Conservation (phyloP, 2,888 invertebrate species). For the Acanthoscelides obtectus region DNA sequence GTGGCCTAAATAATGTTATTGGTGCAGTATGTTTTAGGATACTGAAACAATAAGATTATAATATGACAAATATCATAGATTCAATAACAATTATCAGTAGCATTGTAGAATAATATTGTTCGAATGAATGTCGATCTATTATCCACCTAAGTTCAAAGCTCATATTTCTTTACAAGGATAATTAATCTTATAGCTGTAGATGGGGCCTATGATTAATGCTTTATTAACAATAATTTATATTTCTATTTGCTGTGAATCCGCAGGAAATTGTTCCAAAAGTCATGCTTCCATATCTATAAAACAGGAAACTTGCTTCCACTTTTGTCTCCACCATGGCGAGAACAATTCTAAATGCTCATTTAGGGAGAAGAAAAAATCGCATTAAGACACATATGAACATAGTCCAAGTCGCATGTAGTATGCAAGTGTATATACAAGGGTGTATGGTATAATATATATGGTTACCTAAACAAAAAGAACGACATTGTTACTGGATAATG, state of each 20-base stretch:
- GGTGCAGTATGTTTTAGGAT: no score
- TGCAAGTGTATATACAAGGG: constrained; percentile 45
- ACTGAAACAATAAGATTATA: no score
- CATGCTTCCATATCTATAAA: neutral
- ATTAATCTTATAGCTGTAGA: no score
- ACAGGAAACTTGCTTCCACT: neutral
- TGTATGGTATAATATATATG: constrained; percentile 32
- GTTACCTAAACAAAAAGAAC: neutral
- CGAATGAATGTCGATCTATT: no score
- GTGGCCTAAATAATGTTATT: no score
- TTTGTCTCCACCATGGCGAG: constrained; percentile 22
- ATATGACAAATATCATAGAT: no score
- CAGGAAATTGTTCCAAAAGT: constrained; percentile 6
- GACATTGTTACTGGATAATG: neutral
- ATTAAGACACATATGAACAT: constrained; percentile 39
- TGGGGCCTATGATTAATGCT: neutral
- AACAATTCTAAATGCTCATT: constrained; percentile 49
- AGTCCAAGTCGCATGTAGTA: constrained; percentile 42
- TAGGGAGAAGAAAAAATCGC: constrained; percentile 38
- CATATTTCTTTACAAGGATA: no score
- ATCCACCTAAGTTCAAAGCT: no score
- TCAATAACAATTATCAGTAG: no score
- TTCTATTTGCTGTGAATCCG: constrained; percentile 8
- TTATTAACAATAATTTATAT: neutral
- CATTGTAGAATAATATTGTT: no score